These are phyloP conservation scores for Opisthocomus hoazin DNA, from an alignment of 2,113 vertebrate genomes.

Conservation along the genomic window DNA sequence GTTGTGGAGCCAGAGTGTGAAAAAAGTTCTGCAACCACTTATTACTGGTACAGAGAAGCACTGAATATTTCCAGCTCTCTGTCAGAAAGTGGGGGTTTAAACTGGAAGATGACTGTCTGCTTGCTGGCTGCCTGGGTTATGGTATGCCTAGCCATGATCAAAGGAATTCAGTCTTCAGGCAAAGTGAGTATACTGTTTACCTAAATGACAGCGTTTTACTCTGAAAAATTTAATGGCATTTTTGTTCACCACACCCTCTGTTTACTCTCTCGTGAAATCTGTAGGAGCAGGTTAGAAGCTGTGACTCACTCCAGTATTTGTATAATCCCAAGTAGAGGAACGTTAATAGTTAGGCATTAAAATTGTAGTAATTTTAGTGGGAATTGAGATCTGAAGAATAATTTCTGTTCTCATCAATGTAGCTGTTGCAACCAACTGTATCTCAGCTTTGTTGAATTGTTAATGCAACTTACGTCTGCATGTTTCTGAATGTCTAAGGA, in stretches of 20 bases:
- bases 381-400: not conserved
- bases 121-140: slow-evolving; percentile 89
- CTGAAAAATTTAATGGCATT: not conserved
- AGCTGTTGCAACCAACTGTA: not conserved
- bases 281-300: not conserved
- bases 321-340: not conserved
- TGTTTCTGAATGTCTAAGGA: not conserved
- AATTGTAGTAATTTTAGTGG: not conserved
- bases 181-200: slow-evolving; percentile 80
- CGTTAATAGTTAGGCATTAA: not conserved
- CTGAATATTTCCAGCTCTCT: slow-evolving; percentile 91
- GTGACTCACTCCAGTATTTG: not conserved
- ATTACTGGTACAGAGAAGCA: slow-evolving; percentile 94
- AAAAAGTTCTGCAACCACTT: slow-evolving; percentile 95
- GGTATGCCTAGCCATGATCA: slow-evolving; percentile 97
- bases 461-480: not conserved
- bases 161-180: slow-evolving; percentile 97
- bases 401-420: not conserved
- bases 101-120: slow-evolving; percentile 95
- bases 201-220: not conserved
- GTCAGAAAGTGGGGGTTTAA: slow-evolving; percentile 89
- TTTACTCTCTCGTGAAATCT: not conserved
- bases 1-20: slow-evolving; percentile 94
- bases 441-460: not conserved
- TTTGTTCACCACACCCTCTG: not conserved